These are phyloP conservation scores for Halocynthia roretzi DNA, from an alignment of 23 tunicate species.

Conservation along the genomic window DNA sequence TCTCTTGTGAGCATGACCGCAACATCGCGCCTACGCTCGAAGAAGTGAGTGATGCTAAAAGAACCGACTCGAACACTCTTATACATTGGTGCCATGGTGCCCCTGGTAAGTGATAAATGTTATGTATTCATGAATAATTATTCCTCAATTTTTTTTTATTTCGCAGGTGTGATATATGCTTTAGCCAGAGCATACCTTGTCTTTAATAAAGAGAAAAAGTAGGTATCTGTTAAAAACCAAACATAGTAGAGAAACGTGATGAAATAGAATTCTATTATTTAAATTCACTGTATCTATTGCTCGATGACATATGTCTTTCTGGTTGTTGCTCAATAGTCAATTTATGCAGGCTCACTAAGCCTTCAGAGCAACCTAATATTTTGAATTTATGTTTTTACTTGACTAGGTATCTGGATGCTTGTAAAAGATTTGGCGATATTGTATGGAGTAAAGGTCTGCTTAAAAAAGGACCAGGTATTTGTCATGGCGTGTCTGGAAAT, in stretches of 20 bases:
- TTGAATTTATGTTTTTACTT: too few species aligned
- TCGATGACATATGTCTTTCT: too few species aligned
- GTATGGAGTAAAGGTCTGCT: conserved; percentile 67
- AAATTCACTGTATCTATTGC: too few species aligned
- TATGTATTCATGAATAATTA: not conserved
- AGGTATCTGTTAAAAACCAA: too few species aligned
- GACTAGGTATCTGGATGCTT: conserved; percentile 32
- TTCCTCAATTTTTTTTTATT: too few species aligned
- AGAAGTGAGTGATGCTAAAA: conserved; percentile 6
- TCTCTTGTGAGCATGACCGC: conserved; percentile 28
- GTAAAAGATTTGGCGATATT: conserved; percentile 38
- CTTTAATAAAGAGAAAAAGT: conserved; percentile 25
- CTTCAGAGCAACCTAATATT: too few species aligned
- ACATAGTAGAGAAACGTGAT: too few species aligned
- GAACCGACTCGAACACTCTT: conserved; percentile 19
- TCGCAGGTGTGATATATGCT: conserved; percentile 50
- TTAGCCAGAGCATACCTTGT: conserved; percentile 66
- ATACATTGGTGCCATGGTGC: conserved; percentile 89
- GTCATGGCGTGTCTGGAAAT: conserved; percentile 77
- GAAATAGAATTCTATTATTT: too few species aligned
- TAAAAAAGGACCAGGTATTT: conserved; percentile 77
- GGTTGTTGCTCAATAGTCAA: too few species aligned
- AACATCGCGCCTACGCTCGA: conserved; percentile 50
- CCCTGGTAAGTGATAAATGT: conserved; percentile 28
- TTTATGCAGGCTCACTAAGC: too few species aligned